Conservation (phyloP, 2,888 invertebrate species). For the Lepidocyrtinus sp. region DNA sequence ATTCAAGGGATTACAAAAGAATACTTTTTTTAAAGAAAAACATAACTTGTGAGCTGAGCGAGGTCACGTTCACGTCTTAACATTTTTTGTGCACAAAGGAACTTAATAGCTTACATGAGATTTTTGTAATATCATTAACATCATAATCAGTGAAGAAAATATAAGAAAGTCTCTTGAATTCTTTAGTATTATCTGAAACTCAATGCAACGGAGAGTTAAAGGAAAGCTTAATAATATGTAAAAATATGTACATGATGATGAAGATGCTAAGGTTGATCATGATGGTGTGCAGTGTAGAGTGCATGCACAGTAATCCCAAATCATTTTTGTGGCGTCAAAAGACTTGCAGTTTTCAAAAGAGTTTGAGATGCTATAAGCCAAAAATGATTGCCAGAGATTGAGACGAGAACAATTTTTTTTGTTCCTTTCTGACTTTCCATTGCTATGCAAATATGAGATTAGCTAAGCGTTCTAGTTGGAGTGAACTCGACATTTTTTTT, state of each 20-base stretch:
- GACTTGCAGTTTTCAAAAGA: background rate
- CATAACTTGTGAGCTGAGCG: background rate
- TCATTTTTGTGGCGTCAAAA: too few species aligned
- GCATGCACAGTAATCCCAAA: too few species aligned
- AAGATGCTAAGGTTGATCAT: slow-evolving; percentile 13
- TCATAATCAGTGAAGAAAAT: background rate
- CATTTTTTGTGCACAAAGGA: background rate
- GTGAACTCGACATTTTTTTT: background rate
- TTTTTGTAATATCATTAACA: slow-evolving; percentile 13
- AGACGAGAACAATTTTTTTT: too few species aligned
- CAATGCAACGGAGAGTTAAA: background rate
- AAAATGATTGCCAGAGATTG: background rate
- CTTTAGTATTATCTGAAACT: background rate
- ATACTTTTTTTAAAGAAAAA: too few species aligned
- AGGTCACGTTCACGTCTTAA: slow-evolving; percentile 7
- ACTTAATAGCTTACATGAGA: slow-evolving; percentile 4
- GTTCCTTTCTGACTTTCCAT: slow-evolving; percentile 13
- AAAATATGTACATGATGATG: background rate
- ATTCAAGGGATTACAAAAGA: too few species aligned
- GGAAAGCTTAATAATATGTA: background rate
- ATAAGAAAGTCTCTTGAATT: background rate
- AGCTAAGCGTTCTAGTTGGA: too few species aligned
- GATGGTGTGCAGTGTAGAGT: too few species aligned
- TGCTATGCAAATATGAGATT: background rate
- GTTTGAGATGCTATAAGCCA: background rate